Conservation (phyloP, 2,113 vertebrate species). For the Stictonetta naevosa region DNA sequence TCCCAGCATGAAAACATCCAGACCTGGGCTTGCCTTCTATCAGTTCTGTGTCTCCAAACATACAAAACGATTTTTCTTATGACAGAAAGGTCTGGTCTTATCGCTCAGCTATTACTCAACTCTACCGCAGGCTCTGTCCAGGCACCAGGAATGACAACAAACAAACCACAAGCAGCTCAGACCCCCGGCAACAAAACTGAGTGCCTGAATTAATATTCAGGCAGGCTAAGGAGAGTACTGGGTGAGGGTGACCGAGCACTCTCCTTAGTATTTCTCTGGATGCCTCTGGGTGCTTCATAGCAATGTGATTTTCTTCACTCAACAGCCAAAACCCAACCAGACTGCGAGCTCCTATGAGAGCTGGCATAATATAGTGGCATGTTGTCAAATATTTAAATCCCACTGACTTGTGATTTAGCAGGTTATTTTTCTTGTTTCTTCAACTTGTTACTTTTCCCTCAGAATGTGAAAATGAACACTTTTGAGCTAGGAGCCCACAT, state of each 20-base stretch:
- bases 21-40: background rate
- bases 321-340: background rate
- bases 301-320: background rate
- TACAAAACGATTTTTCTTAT: background rate
- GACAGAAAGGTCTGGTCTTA: background rate
- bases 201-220: background rate
- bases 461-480: background rate
- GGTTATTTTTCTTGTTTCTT: background rate
- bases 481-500: background rate
- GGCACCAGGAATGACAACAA: background rate
- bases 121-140: accelerated
- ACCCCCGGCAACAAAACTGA: background rate
- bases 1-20: background rate
- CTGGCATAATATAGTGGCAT: accelerated
- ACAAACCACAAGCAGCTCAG: background rate
- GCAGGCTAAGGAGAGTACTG: background rate
- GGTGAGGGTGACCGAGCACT: background rate
- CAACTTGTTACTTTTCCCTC: background rate
- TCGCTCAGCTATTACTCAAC: background rate
- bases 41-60: background rate
- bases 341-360: background rate
- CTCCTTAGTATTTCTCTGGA: background rate
- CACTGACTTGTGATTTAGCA: background rate
- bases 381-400: background rate
- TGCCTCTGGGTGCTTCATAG: background rate